Evolutionary conservation across 1,140 invertebrate species (phyloP), one percentile per base, ranked within the genome.

Genomic region (Uloborus diversus): DNA sequence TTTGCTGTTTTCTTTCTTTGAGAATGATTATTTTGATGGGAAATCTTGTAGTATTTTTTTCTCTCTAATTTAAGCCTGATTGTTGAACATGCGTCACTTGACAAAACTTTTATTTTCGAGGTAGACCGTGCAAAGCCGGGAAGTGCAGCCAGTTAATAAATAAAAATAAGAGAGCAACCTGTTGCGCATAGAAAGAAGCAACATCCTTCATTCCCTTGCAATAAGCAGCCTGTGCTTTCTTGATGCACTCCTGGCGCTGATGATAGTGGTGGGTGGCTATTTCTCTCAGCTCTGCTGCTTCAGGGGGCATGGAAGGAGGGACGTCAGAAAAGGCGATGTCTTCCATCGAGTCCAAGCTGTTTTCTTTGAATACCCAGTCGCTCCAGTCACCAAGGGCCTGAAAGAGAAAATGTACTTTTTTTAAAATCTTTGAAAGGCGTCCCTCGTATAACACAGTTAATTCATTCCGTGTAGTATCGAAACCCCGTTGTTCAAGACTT

Each of bases 101-200:
- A n/a, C n/a, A n/a, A n/a, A n/a, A n/a, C n/a, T n/a, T n/a, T n/a
- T n/a, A n/a, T n/a, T n/a, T n/a, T n/a, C n/a, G n/a, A n/a, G n/a
- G n/a, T n/a, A n/a, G n/a, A n/a, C n/a, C n/a, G n/a, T n/a, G n/a
- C n/a, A n/a, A n/a, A n/a, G n/a, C n/a, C n/a, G n/a, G n/a, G n/a
- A n/a, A n/a, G n/a, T n/a, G n/a, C n/a, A n/a, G n/a, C n/a, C n/a
- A n/a, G n/a, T n/a, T n/a, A n/a, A n/a, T n/a, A n/a, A n/a, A n/a
- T n/a, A n/a, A n/a, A n/a, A n/a, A n/a, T n/a, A n/a, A n/a, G n/a
- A n/a, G n/a, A n/a, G n/a, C n/a, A 20, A 93, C 92, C 82, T 94
- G 86, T 62, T 91, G 87, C 0, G 91, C 91, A 84, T 93, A 94
- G 86, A 92, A 94, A 0, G 88, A 85, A 0, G 93, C 93, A 0